These are phyloP conservation scores for Lepidurus packardi DNA, from an alignment of 1,140 invertebrate genomes.

Conservation along the genomic window DNA sequence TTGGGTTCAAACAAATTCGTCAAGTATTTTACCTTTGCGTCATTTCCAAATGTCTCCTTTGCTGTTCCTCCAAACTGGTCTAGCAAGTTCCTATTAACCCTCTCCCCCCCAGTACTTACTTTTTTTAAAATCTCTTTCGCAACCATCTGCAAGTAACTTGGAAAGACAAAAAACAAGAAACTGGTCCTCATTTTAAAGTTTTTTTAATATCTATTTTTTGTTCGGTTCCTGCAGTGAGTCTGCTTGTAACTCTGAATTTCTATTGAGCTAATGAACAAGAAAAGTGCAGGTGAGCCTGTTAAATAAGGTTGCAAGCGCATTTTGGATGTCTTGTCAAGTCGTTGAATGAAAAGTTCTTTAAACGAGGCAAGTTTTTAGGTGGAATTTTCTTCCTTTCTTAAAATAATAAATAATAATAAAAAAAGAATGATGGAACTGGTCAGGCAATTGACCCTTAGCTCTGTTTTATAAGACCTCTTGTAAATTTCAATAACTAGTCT, in stretches of 20 bases:
- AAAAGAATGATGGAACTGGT: not conserved
- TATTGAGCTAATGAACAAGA: not conserved
- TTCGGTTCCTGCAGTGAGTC: not conserved
- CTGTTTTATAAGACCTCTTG: not conserved
- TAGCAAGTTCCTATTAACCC: too few species aligned
- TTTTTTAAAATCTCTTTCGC: too few species aligned
- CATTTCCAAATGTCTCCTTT: too few species aligned
- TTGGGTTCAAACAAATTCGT: too few species aligned
- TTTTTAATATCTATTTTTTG: not conserved
- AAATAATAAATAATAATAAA: not conserved
- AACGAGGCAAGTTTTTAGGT: not conserved
- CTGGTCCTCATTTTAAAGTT: not conserved
- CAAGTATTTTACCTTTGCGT: too few species aligned
- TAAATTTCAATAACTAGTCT: not conserved
- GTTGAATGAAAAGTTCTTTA: not conserved
- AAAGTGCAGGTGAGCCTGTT: constrained; percentile 3
- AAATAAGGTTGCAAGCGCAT: not conserved
- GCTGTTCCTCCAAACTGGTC: too few species aligned
- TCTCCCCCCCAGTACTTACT: too few species aligned
- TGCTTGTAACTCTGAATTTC: not conserved
- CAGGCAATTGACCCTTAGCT: constrained; percentile 8
- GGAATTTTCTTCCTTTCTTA: not conserved
- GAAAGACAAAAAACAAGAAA: not conserved
- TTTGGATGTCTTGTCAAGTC: not conserved
- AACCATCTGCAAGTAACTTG: too few species aligned